Evolutionary conservation across 1,140 invertebrate species (phyloP).

Genomic region (Bombus pascuorum): DNA sequence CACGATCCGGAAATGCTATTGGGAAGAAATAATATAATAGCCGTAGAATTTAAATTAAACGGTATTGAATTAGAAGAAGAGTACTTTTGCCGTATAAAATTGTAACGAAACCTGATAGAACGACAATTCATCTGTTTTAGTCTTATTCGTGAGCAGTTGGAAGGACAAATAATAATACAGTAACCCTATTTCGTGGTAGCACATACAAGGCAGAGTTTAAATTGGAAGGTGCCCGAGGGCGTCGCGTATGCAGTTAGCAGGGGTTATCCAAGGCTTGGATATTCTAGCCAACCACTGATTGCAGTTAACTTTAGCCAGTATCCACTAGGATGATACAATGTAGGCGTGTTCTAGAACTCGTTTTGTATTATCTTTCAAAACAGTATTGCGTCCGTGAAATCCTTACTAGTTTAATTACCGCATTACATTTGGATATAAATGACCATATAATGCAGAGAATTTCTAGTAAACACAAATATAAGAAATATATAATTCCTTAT

Average conservation of each 20-base stretch:
- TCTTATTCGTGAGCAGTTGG: background rate
- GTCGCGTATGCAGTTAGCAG: slow-evolving; percentile 54
- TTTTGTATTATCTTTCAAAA: slow-evolving; percentile 43
- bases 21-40: background rate
- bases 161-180: slow-evolving; percentile 52
- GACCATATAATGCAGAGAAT: background rate
- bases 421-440: background rate
- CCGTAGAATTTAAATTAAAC: too few relatives aligned
- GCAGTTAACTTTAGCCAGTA: slow-evolving; percentile 47
- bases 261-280: slow-evolving; percentile 39
- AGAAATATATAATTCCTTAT: background rate
- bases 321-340: slow-evolving; percentile 8
- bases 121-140: slow-evolving; percentile 24
- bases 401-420: slow-evolving; percentile 6
- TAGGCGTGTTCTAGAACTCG: slow-evolving; percentile 37
- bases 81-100: background rate
- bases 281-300: slow-evolving; percentile 42
- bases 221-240: slow-evolving; percentile 54
- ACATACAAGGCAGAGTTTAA: slow-evolving; percentile 44
- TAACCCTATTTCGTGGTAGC: slow-evolving; percentile 44
- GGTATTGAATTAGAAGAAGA: too few relatives aligned
- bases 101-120: background rate
- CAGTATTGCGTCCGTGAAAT: background rate
- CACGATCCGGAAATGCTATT: background rate
- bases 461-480: background rate